A percentile compares a stretch with the other conserved stretches of the same genome.
Evolutionary conservation across 1,140 invertebrate species (phyloP).

Genomic region (Dryas iulia): DNA sequence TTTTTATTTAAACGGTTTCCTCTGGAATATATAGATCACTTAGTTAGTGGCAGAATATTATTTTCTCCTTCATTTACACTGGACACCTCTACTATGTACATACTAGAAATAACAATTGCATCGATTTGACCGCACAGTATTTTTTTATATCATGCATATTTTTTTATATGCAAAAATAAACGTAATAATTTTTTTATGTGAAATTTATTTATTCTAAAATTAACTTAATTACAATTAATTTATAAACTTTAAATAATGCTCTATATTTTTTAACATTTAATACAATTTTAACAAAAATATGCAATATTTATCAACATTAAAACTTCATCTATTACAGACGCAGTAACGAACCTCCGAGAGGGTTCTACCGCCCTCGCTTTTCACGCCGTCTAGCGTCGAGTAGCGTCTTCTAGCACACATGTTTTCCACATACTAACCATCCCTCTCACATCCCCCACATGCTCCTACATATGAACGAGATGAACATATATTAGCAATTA

Average conservation of each 20-base stretch:
- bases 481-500: conserved; percentile 62
- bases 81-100: neutral
- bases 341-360: conserved; percentile 37
- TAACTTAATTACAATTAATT: too few relatives aligned
- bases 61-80: neutral
- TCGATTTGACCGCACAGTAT: too few relatives aligned
- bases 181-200: too few relatives aligned
- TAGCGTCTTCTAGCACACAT: conserved; percentile 55
- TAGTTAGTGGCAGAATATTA: neutral
- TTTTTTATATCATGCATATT: too few relatives aligned
- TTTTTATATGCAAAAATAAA: too few relatives aligned
- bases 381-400: conserved; percentile 72
- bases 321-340: neutral
- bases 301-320: neutral
- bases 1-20: neutral
- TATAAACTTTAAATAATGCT: too few relatives aligned
- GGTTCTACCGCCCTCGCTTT: conserved; percentile 40
- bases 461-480: conserved; percentile 71
- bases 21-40: neutral
- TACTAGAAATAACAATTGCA: too few relatives aligned
- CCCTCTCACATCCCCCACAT: conserved; percentile 65
- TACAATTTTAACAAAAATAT: neutral
- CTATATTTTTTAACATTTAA: neutral
- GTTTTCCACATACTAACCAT: conserved; percentile 51
- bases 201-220: too few relatives aligned